Base-by-base conservation (phyloP, 2,888 invertebrate species). In the Teleiodes luculella region DNA sequence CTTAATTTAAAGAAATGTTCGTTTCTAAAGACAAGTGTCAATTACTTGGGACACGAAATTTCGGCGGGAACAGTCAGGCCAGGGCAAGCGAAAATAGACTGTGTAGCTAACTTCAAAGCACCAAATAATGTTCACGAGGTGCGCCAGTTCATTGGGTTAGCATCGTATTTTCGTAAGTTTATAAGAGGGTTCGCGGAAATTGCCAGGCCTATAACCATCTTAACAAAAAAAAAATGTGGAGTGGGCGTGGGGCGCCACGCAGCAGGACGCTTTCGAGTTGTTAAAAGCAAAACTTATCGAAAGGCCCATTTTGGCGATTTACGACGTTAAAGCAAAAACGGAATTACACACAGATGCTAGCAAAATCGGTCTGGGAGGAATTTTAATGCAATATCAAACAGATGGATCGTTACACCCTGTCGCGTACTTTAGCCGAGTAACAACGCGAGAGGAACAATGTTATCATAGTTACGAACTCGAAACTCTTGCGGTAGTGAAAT, bases 401-500 rank as follows among this genome's bases (percentile, higher is more conserved):
- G 53, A 56, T 28, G 39, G 35, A 5, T 24, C 41, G 14, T 28
- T 57, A 11, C 53, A 57, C 30, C 56, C 56, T 2, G 39, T 54
- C 36, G 53, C 56, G 1, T 56, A 56, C 31, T 56, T 39, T 31
- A 56, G 56, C 31, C 18, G 56, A 11, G 53, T 56, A 1, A 56
- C 56, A n/a, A 52, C 36, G 14, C 14, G 36, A 13, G 56, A 57
- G 46, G 53, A 57, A 50, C 33, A 30, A 30, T 30, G 43, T 30
- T 57, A 57, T 20, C 56, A 57, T 24, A 57, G 56, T 30, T 57
- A 57, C 28, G 56, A 57, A 48, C 28, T 57, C 1, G 56, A 57
- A 18, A 57, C 56, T 0, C 46, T 57, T 10, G 56, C 56, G 1
- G 53, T 57, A 13, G 56, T 57, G 11, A 54, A 57, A 30, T 57